Conservation (phyloP, 2,797 vertebrate species). For the Gadopsis marmoratus region DNA sequence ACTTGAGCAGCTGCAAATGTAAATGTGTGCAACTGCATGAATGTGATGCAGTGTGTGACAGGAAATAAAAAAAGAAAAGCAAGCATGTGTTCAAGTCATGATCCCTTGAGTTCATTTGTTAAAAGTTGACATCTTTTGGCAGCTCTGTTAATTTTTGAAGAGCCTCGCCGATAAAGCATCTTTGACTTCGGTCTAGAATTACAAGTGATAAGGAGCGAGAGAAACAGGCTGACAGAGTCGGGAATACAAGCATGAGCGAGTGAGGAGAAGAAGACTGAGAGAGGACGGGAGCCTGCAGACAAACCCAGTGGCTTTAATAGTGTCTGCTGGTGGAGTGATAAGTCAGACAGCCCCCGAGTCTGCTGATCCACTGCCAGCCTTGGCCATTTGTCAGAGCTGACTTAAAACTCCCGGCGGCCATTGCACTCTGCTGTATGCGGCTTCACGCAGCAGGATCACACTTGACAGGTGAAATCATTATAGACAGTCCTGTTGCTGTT, state of each 20-base stretch:
- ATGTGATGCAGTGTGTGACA: conserved; percentile 11
- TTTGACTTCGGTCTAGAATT: conserved; percentile 39
- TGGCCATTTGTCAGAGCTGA: conserved; percentile 81
- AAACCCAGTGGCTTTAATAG: conserved; percentile 77
- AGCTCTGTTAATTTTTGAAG: conserved; percentile 50
- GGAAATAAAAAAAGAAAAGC: background rate
- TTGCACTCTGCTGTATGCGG: conserved; percentile 59
- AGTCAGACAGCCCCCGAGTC: conserved; percentile 76
- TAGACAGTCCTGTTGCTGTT: conserved; percentile 58
- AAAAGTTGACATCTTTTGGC: conserved; percentile 36
- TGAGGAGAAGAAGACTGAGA: conserved; percentile 39
- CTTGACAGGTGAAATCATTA: conserved; percentile 79
- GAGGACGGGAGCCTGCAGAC: conserved; percentile 61
- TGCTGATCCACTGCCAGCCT: conserved; percentile 77
- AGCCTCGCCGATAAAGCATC: conserved; percentile 2
- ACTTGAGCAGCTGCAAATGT: conserved; percentile 34
- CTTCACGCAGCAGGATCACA: conserved; percentile 55
- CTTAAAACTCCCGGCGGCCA: conserved; percentile 77
- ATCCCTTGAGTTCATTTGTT: conserved; percentile 6
- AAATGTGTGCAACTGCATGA: conserved; percentile 27
- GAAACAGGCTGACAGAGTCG: conserved; percentile 43
- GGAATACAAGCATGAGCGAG: conserved; percentile 38
- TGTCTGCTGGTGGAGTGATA: conserved; percentile 79
- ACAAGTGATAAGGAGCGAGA: conserved; percentile 34
- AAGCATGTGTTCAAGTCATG: conserved; percentile 10